A percentile compares a stretch with the other conserved stretches of the same genome.
Evolutionary conservation across 2,797 vertebrate genomes (phyloP).

Genomic region (Enteromius paludinosus): DNA sequence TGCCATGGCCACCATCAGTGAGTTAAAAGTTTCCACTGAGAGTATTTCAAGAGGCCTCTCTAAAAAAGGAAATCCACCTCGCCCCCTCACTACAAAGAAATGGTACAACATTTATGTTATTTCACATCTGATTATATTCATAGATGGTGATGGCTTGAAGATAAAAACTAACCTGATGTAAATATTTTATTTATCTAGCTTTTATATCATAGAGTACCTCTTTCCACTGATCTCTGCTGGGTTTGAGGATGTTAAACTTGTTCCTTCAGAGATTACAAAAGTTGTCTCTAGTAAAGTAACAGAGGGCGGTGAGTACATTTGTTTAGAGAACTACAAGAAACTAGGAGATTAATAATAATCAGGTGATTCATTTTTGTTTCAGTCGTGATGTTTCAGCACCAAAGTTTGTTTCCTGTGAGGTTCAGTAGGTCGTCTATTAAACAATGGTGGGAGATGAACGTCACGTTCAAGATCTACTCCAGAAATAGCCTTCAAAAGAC

Average conservation of each 20-base stretch:
- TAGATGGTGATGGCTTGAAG: not conserved
- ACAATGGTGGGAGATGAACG: constrained; percentile 85
- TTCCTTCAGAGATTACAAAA: constrained; percentile 79
- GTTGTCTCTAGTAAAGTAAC: constrained; percentile 86
- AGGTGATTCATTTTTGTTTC: constrained; percentile 45
- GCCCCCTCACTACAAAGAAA: constrained; percentile 75
- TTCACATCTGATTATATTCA: not conserved
- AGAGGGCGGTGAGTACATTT: constrained; percentile 77
- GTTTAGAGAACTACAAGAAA: not conserved
- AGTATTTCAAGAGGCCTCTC: constrained; percentile 68
- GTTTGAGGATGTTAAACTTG: constrained; percentile 64
- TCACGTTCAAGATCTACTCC: constrained; percentile 87
- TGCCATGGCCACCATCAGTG: constrained; percentile 82
- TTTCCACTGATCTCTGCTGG: constrained; percentile 82
- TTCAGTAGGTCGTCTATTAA: constrained; percentile 77
- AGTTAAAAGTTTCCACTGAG: constrained; percentile 75
- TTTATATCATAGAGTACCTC: constrained; percentile 90
- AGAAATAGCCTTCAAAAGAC: constrained; percentile 86
- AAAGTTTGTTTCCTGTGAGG: constrained; percentile 83
- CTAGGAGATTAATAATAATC: not conserved
- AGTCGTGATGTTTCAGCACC: constrained; percentile 90
- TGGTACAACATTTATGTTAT: constrained; percentile 74
- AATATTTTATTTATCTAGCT: constrained; percentile 72
- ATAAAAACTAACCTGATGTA: not conserved
- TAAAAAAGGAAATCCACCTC: constrained; percentile 79